phyloP scores from a whole-genome alignment of 2,888 invertebrate species.

The Apantesis nais region DNA sequence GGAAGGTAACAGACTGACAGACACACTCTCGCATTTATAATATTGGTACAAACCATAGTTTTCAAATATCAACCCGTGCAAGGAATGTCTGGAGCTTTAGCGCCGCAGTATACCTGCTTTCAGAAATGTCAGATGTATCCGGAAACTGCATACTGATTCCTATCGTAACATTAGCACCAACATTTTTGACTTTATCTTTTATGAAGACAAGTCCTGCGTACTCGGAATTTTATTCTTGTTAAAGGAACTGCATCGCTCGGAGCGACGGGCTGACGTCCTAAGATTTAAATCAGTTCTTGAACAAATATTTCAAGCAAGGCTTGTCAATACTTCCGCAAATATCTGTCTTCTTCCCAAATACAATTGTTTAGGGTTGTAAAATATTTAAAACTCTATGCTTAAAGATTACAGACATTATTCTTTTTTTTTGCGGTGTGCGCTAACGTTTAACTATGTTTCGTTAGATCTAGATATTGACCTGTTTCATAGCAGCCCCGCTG shows the following conservation, averaged over 20 bases:
- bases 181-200: conserved; percentile 16
- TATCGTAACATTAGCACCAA: not conserved
- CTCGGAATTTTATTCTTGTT: conserved; percentile 25
- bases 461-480: no score
- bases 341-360: conserved; percentile 68
- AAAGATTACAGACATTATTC: no score
- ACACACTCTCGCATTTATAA: no score
- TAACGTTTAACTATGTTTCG: no score
- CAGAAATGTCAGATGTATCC: not conserved
- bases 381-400: no score
- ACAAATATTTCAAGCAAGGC: conserved; percentile 56
- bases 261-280: conserved; percentile 53
- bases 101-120: not conserved
- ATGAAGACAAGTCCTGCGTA: conserved; percentile 4
- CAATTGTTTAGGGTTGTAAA: conserved; percentile 35
- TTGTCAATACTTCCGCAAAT: conserved; percentile 67
- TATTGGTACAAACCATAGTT: not conserved
- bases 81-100: not conserved
- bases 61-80: not conserved
- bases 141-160: conserved; percentile 5
- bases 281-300: conserved; percentile 64
- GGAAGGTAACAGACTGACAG: no score
- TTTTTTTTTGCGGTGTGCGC: no score
- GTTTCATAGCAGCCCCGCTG: no score
- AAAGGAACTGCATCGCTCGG: conserved; percentile 45